These are phyloP conservation scores for Cinclus cinclus DNA, from an alignment of 2,113 vertebrate genomes.

Conservation along the genomic window DNA sequence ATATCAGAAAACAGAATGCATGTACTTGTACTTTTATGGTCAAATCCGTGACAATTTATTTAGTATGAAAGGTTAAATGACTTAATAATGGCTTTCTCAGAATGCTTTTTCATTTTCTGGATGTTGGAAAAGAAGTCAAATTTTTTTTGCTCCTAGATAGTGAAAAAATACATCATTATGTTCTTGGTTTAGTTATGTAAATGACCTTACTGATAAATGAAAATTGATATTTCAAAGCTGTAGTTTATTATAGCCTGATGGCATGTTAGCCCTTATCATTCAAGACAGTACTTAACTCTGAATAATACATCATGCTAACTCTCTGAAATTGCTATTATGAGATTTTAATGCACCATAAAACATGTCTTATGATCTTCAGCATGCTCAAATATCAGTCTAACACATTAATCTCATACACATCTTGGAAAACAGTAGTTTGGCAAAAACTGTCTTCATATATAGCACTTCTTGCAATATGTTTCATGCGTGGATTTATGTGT, in stretches of 20 bases:
- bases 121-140: not conserved
- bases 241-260: slow-evolving; percentile 30
- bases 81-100: not conserved
- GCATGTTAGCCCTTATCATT: slow-evolving; percentile 44
- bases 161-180: slow-evolving; percentile 29
- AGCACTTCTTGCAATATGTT: not conserved
- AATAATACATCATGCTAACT: slow-evolving; percentile 55
- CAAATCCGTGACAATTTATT: slow-evolving; percentile 21
- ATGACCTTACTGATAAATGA: slow-evolving; percentile 52
- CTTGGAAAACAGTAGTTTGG: not conserved
- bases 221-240: slow-evolving; percentile 57
- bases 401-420: not conserved
- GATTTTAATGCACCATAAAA: slow-evolving; percentile 57
- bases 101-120: not conserved
- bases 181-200: slow-evolving; percentile 31
- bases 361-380: slow-evolving; percentile 29
- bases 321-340: slow-evolving; percentile 38
- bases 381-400: slow-evolving; percentile 9
- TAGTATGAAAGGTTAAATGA: slow-evolving; percentile 39
- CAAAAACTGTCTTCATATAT: not conserved
- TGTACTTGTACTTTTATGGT: slow-evolving; percentile 19
- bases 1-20: not conserved
- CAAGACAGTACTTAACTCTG: slow-evolving; percentile 57
- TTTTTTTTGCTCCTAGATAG: not conserved
- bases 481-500: not conserved